These are phyloP conservation scores for Lasioglossum vierecki DNA, from an alignment of 2,888 invertebrate genomes.

Conservation along the genomic window DNA sequence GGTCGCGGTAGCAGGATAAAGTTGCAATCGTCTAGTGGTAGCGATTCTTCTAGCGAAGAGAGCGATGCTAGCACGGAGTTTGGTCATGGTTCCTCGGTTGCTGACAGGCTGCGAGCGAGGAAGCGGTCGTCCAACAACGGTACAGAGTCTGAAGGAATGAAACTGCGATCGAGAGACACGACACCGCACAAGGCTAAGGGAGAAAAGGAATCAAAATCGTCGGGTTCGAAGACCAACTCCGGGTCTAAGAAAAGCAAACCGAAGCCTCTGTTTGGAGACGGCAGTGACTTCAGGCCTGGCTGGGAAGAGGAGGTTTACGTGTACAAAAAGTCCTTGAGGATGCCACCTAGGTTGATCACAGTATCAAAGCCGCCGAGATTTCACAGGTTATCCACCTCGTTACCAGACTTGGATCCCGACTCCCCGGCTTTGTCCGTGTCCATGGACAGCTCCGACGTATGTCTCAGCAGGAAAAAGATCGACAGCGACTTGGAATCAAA, in stretches of 20 bases:
- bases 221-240: slow-evolving; percentile 71
- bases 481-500: slow-evolving; percentile 89
- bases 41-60: slow-evolving; percentile 79
- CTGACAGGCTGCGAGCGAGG: slow-evolving; percentile 78
- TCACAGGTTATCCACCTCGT: slow-evolving; percentile 89
- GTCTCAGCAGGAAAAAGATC: slow-evolving; percentile 77
- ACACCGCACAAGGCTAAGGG: slow-evolving; percentile 76
- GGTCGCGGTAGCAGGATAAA: slow-evolving; percentile 80
- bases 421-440: slow-evolving; percentile 89
- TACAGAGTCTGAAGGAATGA: slow-evolving; percentile 79
- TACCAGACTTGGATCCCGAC: slow-evolving; percentile 91
- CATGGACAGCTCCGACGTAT: slow-evolving; percentile 85
- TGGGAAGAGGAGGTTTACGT: slow-evolving; percentile 94
- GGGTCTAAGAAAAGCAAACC: slow-evolving; percentile 75
- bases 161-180: slow-evolving; percentile 77
- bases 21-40: slow-evolving; percentile 79
- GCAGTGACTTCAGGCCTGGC: slow-evolving; percentile 90
- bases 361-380: slow-evolving; percentile 90
- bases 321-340: slow-evolving; percentile 92
- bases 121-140: slow-evolving; percentile 74
- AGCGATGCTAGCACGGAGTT: slow-evolving; percentile 75
- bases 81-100: slow-evolving; percentile 77
- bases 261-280: slow-evolving; percentile 89
- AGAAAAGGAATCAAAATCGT: slow-evolving; percentile 79
- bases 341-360: slow-evolving; percentile 92